Evolutionary conservation across 2,888 invertebrate species (phyloP), one percentile per base, ranked within the genome.

Genomic region (Leucania comma): DNA sequence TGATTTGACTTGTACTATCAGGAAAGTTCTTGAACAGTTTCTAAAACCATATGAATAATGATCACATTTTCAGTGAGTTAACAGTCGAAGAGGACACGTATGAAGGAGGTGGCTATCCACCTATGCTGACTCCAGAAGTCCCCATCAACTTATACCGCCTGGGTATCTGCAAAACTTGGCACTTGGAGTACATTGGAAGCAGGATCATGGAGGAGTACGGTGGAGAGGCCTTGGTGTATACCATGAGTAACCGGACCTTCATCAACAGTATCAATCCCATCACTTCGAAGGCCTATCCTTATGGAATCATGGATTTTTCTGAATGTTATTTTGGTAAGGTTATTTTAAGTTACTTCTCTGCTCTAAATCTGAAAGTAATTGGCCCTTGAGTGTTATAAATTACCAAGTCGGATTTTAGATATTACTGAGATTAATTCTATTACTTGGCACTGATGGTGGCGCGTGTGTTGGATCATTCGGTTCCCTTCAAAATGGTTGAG

Each of bases 61-160:
- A 29, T 20, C 54, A 17, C 51, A 3, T 22, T 67, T 79, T 3
- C 75, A 89, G 89, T 14, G 66, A 56, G 24, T 68, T 76, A 66
- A 85, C 77, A 17, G 94, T 98, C 24, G 97, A 98, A 81, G 97
- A 98, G 81, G 97, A 98, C 14, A 92, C 97, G 0, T 97, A 97
- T 76, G 98, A 98, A 90, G 98, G 98, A 0, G 96, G 97, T 0
- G 91, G 97, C 0, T 98, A 97, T 85, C 98, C 98, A 0, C 93
- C 96, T 1, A 94, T 97, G 62, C 86, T 98, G 53, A 92, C 92
- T 12, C 92, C 94, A 57, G 96, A 94, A 0, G 94, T 94, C 0
- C 90, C 92, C 0, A 96, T 98, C 81, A 92, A 96, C 26, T 89
- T 98, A 9, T 98, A 97, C 91, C 96, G 98, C 46, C 97, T 97